These are phyloP conservation scores for Arothron firmamentum DNA, from an alignment of 2,113 vertebrate genomes.

Conservation along the genomic window DNA sequence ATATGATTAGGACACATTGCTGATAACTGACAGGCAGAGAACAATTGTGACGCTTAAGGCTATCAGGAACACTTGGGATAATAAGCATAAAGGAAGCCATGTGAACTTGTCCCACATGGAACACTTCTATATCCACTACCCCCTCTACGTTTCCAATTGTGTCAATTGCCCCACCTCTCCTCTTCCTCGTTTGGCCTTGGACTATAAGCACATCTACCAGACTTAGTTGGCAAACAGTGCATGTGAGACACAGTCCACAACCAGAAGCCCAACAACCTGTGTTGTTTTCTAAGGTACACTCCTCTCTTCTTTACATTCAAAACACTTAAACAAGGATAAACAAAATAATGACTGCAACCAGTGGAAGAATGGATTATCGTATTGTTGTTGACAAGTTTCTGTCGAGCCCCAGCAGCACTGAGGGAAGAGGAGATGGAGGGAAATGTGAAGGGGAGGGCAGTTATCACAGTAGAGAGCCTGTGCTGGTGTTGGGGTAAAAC, in stretches of 20 bases:
- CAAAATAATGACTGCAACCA: constrained; percentile 32
- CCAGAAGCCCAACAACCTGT: constrained; percentile 32
- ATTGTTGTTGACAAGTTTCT: constrained; percentile 42
- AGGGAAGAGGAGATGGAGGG: constrained; percentile 35
- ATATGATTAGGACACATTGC: constrained; percentile 26
- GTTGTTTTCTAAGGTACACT: constrained; percentile 7
- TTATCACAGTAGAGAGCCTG: constrained; percentile 61
- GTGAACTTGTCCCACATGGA: constrained; percentile 53
- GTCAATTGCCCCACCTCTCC: constrained; percentile 37
- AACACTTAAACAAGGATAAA: constrained; percentile 7
- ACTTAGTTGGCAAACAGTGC: constrained; percentile 40
- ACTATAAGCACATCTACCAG: constrained; percentile 37
- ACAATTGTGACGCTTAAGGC: constrained; percentile 38
- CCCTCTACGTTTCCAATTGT: constrained; percentile 31
- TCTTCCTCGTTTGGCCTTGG: constrained; percentile 45
- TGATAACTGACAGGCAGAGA: constrained; percentile 35
- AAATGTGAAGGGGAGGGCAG: constrained; percentile 27
- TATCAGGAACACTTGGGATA: constrained; percentile 27
- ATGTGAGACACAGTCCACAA: constrained; percentile 21
- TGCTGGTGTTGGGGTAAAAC: constrained; percentile 54
- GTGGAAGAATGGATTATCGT: constrained; percentile 32
- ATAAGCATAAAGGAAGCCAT: constrained; percentile 40
- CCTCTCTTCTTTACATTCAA: constrained; percentile 5
- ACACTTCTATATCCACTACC: constrained; percentile 32
- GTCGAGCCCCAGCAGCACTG: constrained; percentile 35